Percentiles rank a stretch among this genome's conserved stretches.
Conservation (phyloP, 2,888 invertebrate genomes). For the Sphinx pinastri region DNA sequence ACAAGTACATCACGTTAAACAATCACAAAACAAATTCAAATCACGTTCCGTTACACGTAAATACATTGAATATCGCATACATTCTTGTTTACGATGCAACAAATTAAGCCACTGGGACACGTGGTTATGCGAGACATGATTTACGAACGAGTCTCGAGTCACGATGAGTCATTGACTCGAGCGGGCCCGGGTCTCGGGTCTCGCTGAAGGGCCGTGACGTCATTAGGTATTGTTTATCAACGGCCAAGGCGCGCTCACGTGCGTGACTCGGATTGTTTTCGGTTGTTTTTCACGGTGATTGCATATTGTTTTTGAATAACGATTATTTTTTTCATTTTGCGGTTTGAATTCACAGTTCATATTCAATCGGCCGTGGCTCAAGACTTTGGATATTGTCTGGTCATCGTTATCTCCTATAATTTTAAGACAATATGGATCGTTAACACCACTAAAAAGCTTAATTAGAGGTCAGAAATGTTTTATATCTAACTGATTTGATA, state of each 20-base stretch:
- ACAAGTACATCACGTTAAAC: neutral
- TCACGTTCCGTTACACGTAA: neutral
- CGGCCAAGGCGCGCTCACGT: neutral
- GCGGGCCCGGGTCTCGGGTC: constrained; percentile 7
- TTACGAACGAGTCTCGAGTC: constrained; percentile 27
- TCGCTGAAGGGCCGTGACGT: constrained; percentile 21
- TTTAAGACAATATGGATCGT: no score
- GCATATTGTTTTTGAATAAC: constrained; percentile 5
- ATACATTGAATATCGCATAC: constrained; percentile 12
- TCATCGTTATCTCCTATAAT: no score
- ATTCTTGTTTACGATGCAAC: constrained; percentile 29
- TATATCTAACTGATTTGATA: no score
- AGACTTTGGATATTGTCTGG: no score
- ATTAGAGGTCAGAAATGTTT: no score
- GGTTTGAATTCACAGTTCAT: no score
- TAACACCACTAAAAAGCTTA: no score
- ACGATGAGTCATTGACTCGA: constrained; percentile 21
- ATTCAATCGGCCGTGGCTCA: no score
- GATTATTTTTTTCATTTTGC: neutral
- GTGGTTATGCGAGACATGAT: constrained; percentile 28
- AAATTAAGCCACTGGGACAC: constrained; percentile 29
- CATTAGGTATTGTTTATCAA: constrained; percentile 17
- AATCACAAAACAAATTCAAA: constrained; percentile 27
- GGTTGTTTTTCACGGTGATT: constrained; percentile 15
- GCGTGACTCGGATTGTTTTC: constrained; percentile 19